Evolutionary conservation across 2,113 vertebrate genomes (phyloP).

Genomic region (Blennius ocellaris): DNA sequence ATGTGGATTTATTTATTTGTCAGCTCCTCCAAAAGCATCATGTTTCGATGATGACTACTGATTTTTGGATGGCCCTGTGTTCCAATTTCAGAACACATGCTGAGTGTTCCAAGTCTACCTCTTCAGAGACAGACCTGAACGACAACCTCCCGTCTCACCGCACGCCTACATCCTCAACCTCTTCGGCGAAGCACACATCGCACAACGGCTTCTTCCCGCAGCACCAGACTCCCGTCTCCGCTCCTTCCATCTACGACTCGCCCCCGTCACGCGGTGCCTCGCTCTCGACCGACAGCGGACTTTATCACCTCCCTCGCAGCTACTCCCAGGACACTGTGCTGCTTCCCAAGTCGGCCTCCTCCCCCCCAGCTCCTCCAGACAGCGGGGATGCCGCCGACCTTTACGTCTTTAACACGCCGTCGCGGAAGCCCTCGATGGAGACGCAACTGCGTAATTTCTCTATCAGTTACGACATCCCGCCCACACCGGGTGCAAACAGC

Average conservation of each 20-base stretch:
- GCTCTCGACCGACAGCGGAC: constrained; percentile 84
- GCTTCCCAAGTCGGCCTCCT: constrained; percentile 86
- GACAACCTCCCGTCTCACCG: constrained; percentile 94
- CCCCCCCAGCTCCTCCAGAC: constrained; percentile 84
- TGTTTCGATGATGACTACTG: constrained; percentile 3
- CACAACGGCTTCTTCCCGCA: constrained; percentile 93
- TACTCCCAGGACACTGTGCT: constrained; percentile 93
- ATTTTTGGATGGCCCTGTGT: constrained; percentile 29
- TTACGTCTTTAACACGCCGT: constrained; percentile 88
- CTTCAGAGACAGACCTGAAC: constrained; percentile 97
- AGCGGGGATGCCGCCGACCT: constrained; percentile 84
- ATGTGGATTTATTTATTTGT: constrained; percentile 20
- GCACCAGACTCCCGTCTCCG: constrained; percentile 81
- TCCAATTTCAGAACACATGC: constrained; percentile 82
- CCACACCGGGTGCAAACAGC: constrained; percentile 90
- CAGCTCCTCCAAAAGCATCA: constrained; percentile 3
- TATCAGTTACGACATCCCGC: constrained; percentile 95
- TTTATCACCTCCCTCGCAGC: constrained; percentile 94
- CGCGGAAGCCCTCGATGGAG: constrained; percentile 87
- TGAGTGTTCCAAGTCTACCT: constrained; percentile 91
- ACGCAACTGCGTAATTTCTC: constrained; percentile 90
- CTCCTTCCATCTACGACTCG: constrained; percentile 90
- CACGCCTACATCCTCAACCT: constrained; percentile 81
- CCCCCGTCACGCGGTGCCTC: constrained; percentile 87
- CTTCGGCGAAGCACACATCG: constrained; percentile 85